Base-by-base conservation (phyloP, 2,797 vertebrate genomes). In the Arnoldichthys spilopterus region DNA sequence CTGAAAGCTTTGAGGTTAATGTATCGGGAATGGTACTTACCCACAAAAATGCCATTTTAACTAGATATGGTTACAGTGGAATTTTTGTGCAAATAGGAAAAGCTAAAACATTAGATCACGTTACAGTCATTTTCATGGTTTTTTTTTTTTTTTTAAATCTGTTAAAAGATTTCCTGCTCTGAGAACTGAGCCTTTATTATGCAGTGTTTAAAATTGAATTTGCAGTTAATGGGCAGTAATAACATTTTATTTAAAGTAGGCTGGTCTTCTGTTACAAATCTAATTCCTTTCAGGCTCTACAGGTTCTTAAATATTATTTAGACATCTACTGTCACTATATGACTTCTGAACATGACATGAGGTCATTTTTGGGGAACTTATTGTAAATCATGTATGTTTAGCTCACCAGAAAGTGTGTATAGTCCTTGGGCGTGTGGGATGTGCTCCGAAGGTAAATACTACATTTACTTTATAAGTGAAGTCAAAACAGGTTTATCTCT, bases 121-220 rank as follows among this genome's bases (percentile, higher is more conserved):
- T 75, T 78, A 64, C 76, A 49, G 15, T 16, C 49, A 62, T 78
- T 74, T 69, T 78, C 64, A 56, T 72, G 64, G n/a, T n/a, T n/a
- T n/a, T 67, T 16, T 22, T 71, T 78, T 67, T 68, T 64, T 74
- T 63, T 68, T 75, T 51, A 78, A 70, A 70, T 58, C 63, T 74
- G 54, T 26, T 58, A 74, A 78, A 72, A 56, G 28, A 78, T 78
- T 69, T 78, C 70, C 34, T 11, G 51, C 59, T 9, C 40, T 37
- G 37, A 30, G 67, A 67, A 43, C 40, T n/a, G 61, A 72, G 47
- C 53, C 37, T 58, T 30, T 67, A 66, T 61, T 76, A 71, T 81
- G 53, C 32, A 43, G 32, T 61, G 28, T 40, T 66, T 53, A 76
- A 53, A 72, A 81, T 54, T 67, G 32, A 28, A 77, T 68, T 81